Evolutionary conservation across 2,113 vertebrate genomes (phyloP).

Genomic region (Felis catus): DNA sequence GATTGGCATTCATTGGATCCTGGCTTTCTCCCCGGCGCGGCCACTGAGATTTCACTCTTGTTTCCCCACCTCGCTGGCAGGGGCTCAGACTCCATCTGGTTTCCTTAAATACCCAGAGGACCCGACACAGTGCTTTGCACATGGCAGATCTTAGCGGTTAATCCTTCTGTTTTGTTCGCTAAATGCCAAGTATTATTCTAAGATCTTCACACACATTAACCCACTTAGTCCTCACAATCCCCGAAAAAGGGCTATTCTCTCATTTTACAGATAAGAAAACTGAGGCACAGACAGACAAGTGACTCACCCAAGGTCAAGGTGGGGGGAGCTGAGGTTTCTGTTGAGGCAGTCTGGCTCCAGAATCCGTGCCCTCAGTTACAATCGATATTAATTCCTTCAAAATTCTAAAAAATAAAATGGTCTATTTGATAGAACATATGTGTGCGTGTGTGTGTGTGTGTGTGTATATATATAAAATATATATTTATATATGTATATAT

Average conservation of each 20-base stretch:
- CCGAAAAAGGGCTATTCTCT: background rate
- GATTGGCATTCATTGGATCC: background rate
- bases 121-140: background rate
- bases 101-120: background rate
- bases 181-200: background rate
- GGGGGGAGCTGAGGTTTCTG: background rate
- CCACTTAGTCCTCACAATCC: background rate
- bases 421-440: background rate
- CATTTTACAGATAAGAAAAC: background rate
- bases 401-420: background rate
- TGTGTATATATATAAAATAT: no score
- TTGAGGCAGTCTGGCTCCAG: background rate
- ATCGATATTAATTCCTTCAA: background rate
- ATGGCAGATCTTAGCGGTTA: background rate
- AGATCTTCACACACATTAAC: background rate
- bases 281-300: background rate
- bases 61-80: background rate
- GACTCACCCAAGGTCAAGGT: background rate
- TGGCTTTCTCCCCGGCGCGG: background rate
- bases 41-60: background rate
- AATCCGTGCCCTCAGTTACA: background rate
- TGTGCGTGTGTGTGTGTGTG: background rate
- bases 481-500: no score
- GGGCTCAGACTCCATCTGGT: background rate
- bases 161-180: background rate